Percentiles rank a stretch among this genome's conserved stretches.
Evolutionary conservation across 2,113 vertebrate genomes (phyloP).

Genomic region (Toxotes jaculatrix): DNA sequence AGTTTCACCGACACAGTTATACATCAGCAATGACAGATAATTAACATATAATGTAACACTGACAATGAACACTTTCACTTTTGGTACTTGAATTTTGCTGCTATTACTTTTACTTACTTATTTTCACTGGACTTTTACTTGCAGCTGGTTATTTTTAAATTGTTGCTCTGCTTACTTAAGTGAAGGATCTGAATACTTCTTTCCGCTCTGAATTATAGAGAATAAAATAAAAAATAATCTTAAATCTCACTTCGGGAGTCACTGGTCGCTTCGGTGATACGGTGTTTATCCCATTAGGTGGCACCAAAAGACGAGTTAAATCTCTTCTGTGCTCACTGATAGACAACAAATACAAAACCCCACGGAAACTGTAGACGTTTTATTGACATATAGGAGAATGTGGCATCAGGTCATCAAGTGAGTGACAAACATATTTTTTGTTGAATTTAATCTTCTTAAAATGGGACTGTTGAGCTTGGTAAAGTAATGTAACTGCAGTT

Average conservation of each 20-base stretch:
- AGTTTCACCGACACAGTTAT: too few species aligned
- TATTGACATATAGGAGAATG: not conserved
- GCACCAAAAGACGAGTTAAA: slow-evolving; percentile 28
- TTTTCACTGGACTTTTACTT: not conserved
- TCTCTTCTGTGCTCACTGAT: not conserved
- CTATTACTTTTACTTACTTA: not conserved
- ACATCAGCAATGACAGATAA: not conserved
- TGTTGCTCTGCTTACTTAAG: too few species aligned
- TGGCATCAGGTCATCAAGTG: rapidly evolving
- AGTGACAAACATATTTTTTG: too few species aligned
- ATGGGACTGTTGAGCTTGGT: not conserved
- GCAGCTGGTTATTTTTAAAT: not conserved
- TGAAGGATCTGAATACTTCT: not conserved
- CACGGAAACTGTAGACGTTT: not conserved
- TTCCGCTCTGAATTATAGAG: not conserved
- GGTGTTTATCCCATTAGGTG: slow-evolving; percentile 45
- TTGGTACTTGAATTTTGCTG: not conserved
- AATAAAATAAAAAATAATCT: not conserved
- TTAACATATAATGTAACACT: not conserved
- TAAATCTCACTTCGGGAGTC: not conserved
- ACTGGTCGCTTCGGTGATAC: not conserved
- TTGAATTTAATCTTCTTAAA: not conserved
- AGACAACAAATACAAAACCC: not conserved
- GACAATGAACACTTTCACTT: not conserved
- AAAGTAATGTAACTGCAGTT: not conserved